These are phyloP conservation scores for Drosophila planitibia DNA, from an alignment of 2,888 invertebrate species.

Conservation along the genomic window DNA sequence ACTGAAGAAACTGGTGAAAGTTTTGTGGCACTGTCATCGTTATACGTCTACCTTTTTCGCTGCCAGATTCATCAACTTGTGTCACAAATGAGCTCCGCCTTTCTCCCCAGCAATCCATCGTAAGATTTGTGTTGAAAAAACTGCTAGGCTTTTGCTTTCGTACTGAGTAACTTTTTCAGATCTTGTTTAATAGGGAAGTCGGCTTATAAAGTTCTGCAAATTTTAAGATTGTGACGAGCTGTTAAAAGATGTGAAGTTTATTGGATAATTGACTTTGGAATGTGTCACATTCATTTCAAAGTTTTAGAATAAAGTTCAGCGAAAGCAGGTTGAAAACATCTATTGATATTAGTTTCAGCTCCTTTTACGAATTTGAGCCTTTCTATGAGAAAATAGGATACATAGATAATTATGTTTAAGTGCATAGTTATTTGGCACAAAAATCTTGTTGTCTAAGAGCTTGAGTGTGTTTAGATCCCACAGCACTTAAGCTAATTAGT, in stretches of 20 bases:
- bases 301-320: constrained; percentile 14
- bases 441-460: not conserved
- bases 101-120: not conserved
- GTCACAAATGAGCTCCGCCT: constrained; percentile 35
- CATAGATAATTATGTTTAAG: not conserved
- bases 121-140: constrained; percentile 25
- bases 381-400: not conserved
- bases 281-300: constrained; percentile 38
- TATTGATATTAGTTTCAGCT: not conserved
- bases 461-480: not conserved
- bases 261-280: constrained; percentile 18
- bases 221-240: constrained; percentile 17
- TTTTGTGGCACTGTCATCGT: constrained; percentile 46
- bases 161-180: constrained; percentile 44
- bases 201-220: constrained; percentile 23
- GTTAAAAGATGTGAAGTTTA: constrained; percentile 21
- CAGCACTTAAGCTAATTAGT: not conserved
- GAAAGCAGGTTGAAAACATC: not conserved
- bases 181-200: constrained; percentile 22
- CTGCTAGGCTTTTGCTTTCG: constrained; percentile 20
- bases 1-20: constrained; percentile 38
- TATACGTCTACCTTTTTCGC: constrained; percentile 38
- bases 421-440: not conserved
- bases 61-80: constrained; percentile 68
- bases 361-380: not conserved